These are phyloP conservation scores for Orthochromis malagaraziensis DNA, from an alignment of 2,113 vertebrate genomes.

Conservation along the genomic window DNA sequence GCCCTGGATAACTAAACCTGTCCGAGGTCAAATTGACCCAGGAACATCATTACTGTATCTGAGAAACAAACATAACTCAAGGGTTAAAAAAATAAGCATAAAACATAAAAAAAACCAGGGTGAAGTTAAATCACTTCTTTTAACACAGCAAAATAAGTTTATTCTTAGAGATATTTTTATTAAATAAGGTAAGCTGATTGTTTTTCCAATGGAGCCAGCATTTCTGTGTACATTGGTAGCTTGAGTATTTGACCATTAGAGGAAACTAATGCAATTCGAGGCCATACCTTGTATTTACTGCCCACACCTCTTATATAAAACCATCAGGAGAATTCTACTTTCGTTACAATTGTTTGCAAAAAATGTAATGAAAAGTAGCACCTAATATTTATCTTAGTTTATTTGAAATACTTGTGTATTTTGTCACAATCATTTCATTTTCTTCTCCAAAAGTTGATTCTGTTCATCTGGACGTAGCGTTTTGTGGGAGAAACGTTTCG, in stretches of 20 bases:
- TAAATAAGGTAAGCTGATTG: neutral
- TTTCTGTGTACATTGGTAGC: neutral
- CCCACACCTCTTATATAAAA: neutral
- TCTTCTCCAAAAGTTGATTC: neutral
- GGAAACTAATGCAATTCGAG: neutral
- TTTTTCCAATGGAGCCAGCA: neutral
- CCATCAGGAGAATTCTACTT: neutral
- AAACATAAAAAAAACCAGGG: neutral
- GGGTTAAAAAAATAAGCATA: neutral
- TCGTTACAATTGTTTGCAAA: neutral
- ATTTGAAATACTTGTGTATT: neutral
- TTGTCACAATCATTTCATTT: neutral
- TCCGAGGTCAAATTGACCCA: neutral
- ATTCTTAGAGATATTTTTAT: neutral
- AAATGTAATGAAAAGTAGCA: neutral
- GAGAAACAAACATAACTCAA: neutral
- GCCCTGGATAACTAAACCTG: neutral
- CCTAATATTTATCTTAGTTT: neutral
- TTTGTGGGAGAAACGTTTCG: neutral
- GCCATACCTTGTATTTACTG: neutral
- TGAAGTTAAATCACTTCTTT: neutral
- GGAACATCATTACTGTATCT: neutral
- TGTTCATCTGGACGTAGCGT: neutral
- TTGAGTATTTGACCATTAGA: neutral
- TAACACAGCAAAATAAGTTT: neutral